Percentiles rank a stretch among this genome's conserved stretches.
These are phyloP conservation scores for Oxytorus armatus DNA, from an alignment of 2,888 invertebrate genomes.

Conservation along the genomic window DNA sequence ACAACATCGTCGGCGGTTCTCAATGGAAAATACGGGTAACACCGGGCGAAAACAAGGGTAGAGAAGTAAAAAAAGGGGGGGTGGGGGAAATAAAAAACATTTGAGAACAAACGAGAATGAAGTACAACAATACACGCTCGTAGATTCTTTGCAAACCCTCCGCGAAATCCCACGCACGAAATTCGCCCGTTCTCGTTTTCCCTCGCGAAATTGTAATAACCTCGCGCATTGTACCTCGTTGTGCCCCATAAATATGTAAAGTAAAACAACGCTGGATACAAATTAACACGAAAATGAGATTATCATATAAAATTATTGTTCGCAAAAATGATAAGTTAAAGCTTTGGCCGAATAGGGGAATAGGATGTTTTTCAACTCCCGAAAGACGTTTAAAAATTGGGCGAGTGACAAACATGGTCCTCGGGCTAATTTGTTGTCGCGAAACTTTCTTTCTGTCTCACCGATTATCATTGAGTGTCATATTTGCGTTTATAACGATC, in stretches of 20 bases:
- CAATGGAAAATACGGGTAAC: constrained; percentile 45
- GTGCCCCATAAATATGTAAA: neutral
- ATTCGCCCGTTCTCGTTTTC: neutral
- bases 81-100: too few relatives aligned
- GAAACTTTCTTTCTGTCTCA: too few relatives aligned
- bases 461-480: too few relatives aligned
- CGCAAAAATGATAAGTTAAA: too few relatives aligned
- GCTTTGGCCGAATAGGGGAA: too few relatives aligned
- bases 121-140: constrained; percentile 41
- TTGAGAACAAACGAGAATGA: constrained; percentile 30
- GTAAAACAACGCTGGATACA: too few relatives aligned
- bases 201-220: constrained; percentile 23
- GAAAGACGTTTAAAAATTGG: too few relatives aligned
- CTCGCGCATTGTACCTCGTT: neutral
- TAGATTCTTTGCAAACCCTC: constrained; percentile 28
- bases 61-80: neutral
- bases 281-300: too few relatives aligned
- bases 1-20: neutral
- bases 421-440: too few relatives aligned
- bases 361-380: too few relatives aligned
- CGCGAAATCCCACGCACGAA: constrained; percentile 11
- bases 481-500: too few relatives aligned
- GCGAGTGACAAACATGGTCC: too few relatives aligned
- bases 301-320: neutral
- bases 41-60: neutral